A percentile compares a stretch with the other conserved stretches of the same genome.
phyloP scores from a whole-genome alignment of 2,888 invertebrate genomes.

The Andrena trimmerana region DNA sequence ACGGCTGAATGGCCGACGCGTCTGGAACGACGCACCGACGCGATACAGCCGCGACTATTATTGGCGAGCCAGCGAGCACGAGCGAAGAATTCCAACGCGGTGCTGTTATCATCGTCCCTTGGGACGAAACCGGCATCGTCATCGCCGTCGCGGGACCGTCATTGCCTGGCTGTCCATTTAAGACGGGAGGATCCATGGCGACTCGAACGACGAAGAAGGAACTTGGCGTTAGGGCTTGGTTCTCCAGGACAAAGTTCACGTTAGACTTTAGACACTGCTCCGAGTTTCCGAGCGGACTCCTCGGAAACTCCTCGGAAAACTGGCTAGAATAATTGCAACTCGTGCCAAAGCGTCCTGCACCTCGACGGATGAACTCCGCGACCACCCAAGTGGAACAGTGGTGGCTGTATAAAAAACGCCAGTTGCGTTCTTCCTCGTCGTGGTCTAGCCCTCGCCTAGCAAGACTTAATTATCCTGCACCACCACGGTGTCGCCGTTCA shows the following conservation, averaged over 20 bases:
- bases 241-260: no score
- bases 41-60: constrained; percentile 73
- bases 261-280: no score
- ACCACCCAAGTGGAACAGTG: no score
- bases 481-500: constrained; percentile 70
- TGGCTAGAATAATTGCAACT: no score
- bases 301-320: no score
- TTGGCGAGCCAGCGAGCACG: constrained; percentile 64
- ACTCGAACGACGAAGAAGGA: not conserved
- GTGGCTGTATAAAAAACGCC: no score
- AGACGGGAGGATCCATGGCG: not conserved
- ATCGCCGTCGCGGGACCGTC: constrained; percentile 23
- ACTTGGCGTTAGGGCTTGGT: no score
- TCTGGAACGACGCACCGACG: constrained; percentile 75
- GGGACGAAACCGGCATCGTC: constrained; percentile 57
- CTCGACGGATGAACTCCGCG: no score
- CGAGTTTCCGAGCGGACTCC: no score
- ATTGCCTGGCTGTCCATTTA: constrained; percentile 21
- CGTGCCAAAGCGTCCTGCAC: no score
- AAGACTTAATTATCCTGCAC: constrained; percentile 78
- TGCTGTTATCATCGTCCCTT: constrained; percentile 62
- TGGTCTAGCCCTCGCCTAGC: constrained; percentile 15
- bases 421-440: not conserved
- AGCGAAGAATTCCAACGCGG: constrained; percentile 72
- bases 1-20: constrained; percentile 74